Conservation (phyloP, 2,113 vertebrate genomes). For the Orientallactaga bullata region DNA sequence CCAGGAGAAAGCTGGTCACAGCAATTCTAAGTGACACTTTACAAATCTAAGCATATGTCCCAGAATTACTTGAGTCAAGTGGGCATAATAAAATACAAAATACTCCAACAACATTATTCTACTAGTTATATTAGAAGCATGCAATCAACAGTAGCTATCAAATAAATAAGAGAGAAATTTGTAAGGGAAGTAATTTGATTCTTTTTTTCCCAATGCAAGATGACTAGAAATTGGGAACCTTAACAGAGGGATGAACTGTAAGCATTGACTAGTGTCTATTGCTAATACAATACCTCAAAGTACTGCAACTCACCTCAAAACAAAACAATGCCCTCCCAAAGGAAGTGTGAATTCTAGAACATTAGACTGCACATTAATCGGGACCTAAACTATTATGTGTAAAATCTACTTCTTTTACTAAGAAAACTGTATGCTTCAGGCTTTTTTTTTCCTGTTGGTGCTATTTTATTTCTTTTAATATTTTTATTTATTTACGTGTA, state of each 20-base stretch:
- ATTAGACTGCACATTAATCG: not conserved
- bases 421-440: not conserved
- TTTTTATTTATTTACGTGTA: too few species aligned
- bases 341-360: not conserved
- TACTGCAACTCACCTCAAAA: conserved; percentile 9
- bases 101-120: conserved; percentile 32
- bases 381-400: not conserved
- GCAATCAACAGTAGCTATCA: not conserved
- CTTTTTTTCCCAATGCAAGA: conserved; percentile 8
- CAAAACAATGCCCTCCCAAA: not conserved
- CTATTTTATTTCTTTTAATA: not conserved
- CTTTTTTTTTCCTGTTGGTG: not conserved
- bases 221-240: conserved; percentile 41
- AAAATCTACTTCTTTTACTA: conserved; percentile 22
- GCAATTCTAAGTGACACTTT: not conserved
- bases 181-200: conserved; percentile 52
- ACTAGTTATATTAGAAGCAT: not conserved
- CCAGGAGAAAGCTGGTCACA: not conserved
- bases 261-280: not conserved
- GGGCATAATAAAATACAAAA: conserved; percentile 15
- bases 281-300: conserved; percentile 30
- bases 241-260: not conserved
- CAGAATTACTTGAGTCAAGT: not conserved
- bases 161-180: conserved; percentile 47
- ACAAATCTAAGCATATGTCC: conserved; percentile 34